phyloP scores from a whole-genome alignment of 2,113 vertebrate genomes.

The Clupea harengus region DNA sequence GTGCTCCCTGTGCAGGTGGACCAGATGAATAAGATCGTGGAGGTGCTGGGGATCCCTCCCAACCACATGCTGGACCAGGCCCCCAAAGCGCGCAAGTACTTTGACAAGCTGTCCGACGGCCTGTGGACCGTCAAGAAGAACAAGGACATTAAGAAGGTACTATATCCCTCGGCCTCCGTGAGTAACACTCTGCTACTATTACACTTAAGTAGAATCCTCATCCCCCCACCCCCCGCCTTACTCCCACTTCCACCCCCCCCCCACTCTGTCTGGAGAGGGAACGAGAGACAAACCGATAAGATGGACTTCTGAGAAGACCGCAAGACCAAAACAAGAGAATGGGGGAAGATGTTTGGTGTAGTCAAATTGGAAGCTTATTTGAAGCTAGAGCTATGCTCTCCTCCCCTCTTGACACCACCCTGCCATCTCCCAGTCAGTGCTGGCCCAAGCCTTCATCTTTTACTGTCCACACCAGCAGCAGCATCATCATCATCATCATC shows the following conservation, averaged over 20 bases:
- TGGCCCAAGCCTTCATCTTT: background rate
- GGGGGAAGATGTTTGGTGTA: slow-evolving; percentile 15
- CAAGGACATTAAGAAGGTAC: slow-evolving; percentile 94
- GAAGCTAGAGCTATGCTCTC: background rate
- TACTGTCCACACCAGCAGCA: background rate
- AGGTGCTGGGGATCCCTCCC: slow-evolving; percentile 88
- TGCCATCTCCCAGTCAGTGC: background rate
- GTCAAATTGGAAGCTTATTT: background rate
- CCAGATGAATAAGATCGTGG: slow-evolving; percentile 95
- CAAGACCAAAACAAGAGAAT: background rate
- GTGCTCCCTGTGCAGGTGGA: slow-evolving; percentile 73
- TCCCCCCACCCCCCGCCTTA: slow-evolving; percentile 15
- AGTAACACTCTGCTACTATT: slow-evolving; percentile 50
- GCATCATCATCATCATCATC: background rate
- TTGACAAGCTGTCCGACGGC: slow-evolving; percentile 90
- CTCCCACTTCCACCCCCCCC: slow-evolving; percentile 31
- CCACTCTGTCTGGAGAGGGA: background rate
- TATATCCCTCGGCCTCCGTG: slow-evolving; percentile 54
- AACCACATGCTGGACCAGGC: slow-evolving; percentile 92
- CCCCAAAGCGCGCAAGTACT: slow-evolving; percentile 92
- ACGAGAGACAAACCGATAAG: background rate
- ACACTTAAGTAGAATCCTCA: slow-evolving; percentile 17
- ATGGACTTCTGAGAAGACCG: background rate
- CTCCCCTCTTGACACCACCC: background rate
- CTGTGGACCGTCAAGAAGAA: slow-evolving; percentile 92